Evolutionary conservation across 2,113 vertebrate genomes (phyloP).

Genomic region (Malaclemys terrapin): DNA sequence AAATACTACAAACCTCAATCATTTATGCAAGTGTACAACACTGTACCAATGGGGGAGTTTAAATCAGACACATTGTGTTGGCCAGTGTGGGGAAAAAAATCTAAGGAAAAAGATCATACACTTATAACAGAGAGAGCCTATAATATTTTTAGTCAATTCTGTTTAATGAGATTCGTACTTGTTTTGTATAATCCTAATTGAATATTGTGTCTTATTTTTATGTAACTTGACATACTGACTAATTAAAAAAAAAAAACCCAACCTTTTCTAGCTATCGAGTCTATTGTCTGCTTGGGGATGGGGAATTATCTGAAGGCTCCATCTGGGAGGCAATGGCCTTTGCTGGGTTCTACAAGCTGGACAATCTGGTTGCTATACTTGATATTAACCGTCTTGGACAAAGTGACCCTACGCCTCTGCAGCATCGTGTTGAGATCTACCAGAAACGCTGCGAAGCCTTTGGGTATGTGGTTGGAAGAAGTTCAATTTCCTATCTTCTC

Average conservation of each 20-base stretch:
- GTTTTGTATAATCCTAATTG: not conserved
- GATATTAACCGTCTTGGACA: slow-evolving; percentile 96
- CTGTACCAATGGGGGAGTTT: not conserved
- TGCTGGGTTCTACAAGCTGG: slow-evolving; percentile 92
- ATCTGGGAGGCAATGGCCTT: slow-evolving; percentile 99
- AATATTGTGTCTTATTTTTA: not conserved
- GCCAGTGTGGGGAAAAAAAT: not conserved
- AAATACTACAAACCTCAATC: not conserved
- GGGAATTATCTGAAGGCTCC: slow-evolving; percentile 93
- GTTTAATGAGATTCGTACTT: not conserved
- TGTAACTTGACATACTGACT: not conserved
- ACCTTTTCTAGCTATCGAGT: slow-evolving; percentile 86
- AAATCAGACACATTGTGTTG: not conserved
- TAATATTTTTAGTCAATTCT: not conserved
- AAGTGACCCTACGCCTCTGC: slow-evolving; percentile 93
- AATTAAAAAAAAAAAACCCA: not conserved
- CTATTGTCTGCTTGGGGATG: slow-evolving; percentile 93
- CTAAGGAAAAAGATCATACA: not conserved
- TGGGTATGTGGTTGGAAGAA: slow-evolving; percentile 80
- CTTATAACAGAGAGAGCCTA: not conserved
- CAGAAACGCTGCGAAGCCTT: slow-evolving; percentile 96
- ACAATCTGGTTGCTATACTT: slow-evolving; percentile 94
- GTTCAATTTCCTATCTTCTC: not conserved
- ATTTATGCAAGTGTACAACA: not conserved
- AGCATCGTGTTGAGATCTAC: slow-evolving; percentile 94